A percentile compares a stretch with the other conserved stretches of the same genome.
Conservation (phyloP, 2,113 vertebrate genomes). For the Eulemur macaco region DNA sequence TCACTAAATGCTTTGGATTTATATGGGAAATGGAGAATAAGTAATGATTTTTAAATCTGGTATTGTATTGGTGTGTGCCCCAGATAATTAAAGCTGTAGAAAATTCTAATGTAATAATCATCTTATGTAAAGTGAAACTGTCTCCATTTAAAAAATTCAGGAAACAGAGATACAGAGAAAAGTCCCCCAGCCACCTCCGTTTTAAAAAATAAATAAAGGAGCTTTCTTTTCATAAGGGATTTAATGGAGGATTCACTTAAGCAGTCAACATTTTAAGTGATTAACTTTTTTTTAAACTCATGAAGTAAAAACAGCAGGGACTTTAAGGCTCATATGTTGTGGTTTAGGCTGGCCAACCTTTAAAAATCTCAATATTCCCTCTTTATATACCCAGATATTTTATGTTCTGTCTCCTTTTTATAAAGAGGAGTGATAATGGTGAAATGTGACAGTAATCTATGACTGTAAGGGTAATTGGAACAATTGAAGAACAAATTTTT, state of each 20-base stretch:
- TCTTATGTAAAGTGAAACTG: background rate
- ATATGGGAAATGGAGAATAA: slow-evolving; percentile 21
- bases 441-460: background rate
- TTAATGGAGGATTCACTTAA: slow-evolving; percentile 28
- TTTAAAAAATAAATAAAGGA: background rate
- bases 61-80: background rate
- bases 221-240: background rate
- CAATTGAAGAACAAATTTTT: background rate
- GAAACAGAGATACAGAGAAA: background rate
- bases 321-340: background rate
- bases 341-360: background rate
- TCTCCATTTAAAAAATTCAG: background rate
- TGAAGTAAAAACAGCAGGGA: no score
- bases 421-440: slow-evolving; percentile 2
- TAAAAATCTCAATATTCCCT: slow-evolving; percentile 11
- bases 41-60: background rate
- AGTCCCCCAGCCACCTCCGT: background rate
- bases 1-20: background rate
- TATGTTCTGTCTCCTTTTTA: background rate
- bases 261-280: background rate
- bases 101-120: slow-evolving; percentile 23
- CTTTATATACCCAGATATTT: background rate
- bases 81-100: background rate
- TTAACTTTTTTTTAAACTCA: background rate
- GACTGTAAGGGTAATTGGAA: background rate